A percentile compares a stretch with the other conserved stretches of the same genome.
These are phyloP conservation scores for Sebastes hubbsi DNA, from an alignment of 2,797 vertebrate genomes.

Conservation along the genomic window DNA sequence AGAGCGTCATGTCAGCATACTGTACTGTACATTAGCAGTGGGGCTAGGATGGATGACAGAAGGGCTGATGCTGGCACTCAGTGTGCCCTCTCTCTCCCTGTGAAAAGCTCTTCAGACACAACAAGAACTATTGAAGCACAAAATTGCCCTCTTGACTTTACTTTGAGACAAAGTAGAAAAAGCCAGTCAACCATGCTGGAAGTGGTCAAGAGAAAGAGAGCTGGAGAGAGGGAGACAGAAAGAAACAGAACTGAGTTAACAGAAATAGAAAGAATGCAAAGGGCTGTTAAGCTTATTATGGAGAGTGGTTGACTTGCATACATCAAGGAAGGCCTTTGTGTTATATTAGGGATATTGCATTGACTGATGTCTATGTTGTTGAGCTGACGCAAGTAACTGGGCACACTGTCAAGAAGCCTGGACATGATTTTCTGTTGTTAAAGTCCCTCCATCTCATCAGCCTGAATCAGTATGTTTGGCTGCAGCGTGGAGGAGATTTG, in stretches of 20 bases:
- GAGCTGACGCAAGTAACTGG: constrained; percentile 17
- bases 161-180: constrained; percentile 63
- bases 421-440: background rate
- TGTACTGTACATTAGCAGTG: constrained; percentile 23
- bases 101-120: constrained; percentile 71
- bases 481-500: background rate
- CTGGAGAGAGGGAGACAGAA: constrained; percentile 15
- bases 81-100: constrained; percentile 31
- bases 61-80: constrained; percentile 54
- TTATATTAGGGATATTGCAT: background rate
- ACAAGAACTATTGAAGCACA: constrained; percentile 70
- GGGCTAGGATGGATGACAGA: constrained; percentile 55
- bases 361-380: constrained; percentile 6
- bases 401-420: background rate
- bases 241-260: constrained; percentile 8
- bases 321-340: background rate
- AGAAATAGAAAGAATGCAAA: constrained; percentile 8
- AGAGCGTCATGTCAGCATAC: constrained; percentile 44
- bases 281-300: background rate
- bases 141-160: constrained; percentile 80
- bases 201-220: constrained; percentile 41
- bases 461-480: constrained; percentile 7
- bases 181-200: constrained; percentile 44
- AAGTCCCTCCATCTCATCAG: constrained; percentile 4
- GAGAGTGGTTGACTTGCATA: background rate